Conservation (phyloP, 1,140 invertebrate genomes). For the Bilobella aurantiaca region DNA sequence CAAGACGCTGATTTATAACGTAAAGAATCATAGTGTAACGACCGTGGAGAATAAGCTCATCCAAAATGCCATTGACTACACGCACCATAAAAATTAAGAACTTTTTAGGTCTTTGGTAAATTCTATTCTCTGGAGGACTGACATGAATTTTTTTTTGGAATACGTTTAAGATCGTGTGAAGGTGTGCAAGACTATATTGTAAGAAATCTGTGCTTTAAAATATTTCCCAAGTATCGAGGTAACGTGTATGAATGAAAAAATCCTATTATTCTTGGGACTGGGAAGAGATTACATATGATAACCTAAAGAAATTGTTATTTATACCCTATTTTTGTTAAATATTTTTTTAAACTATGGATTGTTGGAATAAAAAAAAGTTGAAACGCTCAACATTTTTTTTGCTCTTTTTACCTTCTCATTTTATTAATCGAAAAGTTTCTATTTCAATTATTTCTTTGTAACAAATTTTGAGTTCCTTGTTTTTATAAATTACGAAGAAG, state of each 20-base stretch:
- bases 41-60: background rate
- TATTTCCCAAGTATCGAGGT: background rate
- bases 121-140: no score
- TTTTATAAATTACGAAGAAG: slow-evolving; percentile 2
- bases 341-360: no score
- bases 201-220: no score
- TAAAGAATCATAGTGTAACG: background rate
- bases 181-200: no score
- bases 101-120: no score
- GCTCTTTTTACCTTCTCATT: background rate
- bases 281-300: no score
- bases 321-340: no score
- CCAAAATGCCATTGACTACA: slow-evolving; percentile 3
- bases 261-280: background rate
- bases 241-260: background rate
- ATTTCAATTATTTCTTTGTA: background rate
- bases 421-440: background rate
- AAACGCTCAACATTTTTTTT: background rate
- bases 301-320: no score
- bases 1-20: background rate
- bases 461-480: background rate
- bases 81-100: background rate
- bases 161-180: no score
- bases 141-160: no score
- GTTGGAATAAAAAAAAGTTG: background rate